A percentile compares a stretch with the other conserved stretches of the same genome.
Evolutionary conservation across 2,888 invertebrate genomes (phyloP).

Genomic region (Priocnemis perturbator): DNA sequence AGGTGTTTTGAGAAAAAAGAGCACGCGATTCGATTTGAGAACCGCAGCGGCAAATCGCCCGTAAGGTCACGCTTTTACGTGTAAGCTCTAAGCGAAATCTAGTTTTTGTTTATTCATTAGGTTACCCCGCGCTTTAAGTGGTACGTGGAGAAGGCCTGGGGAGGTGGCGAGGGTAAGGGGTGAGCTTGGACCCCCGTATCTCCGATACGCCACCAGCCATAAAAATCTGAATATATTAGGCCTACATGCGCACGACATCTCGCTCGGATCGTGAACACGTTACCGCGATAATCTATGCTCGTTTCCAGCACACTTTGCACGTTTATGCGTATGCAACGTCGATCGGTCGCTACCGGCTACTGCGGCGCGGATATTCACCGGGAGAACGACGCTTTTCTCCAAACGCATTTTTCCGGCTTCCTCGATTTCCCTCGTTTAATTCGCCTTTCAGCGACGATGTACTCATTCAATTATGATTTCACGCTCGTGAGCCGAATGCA

Average conservation of each 20-base stretch:
- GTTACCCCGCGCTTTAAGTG: conserved; percentile 66
- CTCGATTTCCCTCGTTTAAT: too few relatives aligned
- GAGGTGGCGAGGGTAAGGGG: conserved; percentile 22
- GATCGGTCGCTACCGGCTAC: conserved; percentile 16
- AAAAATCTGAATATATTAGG: conserved; percentile 75
- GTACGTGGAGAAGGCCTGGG: conserved; percentile 56
- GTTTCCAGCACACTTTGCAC: conserved; percentile 57
- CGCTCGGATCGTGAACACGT: conserved; percentile 68
- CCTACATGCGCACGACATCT: conserved; percentile 71
- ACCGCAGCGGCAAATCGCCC: conserved; percentile 62
- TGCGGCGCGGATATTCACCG: too few relatives aligned
- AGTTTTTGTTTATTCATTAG: conserved; percentile 74
- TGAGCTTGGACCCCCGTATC: conserved; percentile 59
- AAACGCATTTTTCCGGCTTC: too few relatives aligned
- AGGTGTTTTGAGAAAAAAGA: conserved; percentile 2
- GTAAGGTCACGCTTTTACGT: conserved; percentile 74
- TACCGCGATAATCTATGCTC: conserved; percentile 65
- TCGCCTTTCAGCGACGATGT: too few relatives aligned
- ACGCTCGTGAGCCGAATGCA: too few relatives aligned
- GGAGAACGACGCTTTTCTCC: too few relatives aligned
- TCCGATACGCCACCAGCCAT: conserved; percentile 72
- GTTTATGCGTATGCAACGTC: conserved; percentile 51
- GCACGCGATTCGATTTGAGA: conserved; percentile 55
- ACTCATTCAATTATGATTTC: too few relatives aligned
- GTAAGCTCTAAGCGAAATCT: conserved; percentile 71